Percentiles rank a stretch among this genome's conserved stretches.
phyloP scores from a whole-genome alignment of 2,888 invertebrate species.

The Heliconius aoede region DNA sequence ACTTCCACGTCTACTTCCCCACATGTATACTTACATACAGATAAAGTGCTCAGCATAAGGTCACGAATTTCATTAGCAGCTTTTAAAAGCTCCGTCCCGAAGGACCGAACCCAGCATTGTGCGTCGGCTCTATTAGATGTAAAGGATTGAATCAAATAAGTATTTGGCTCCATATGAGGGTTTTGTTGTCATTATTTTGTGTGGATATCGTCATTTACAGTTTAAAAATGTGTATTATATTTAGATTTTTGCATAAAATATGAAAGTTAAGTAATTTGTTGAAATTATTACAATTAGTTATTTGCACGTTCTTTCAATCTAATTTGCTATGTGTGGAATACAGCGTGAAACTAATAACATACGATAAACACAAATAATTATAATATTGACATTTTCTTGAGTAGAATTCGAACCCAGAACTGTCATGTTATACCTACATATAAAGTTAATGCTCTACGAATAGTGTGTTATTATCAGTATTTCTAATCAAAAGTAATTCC shows the following conservation, averaged over 20 bases:
- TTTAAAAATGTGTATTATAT: background rate
- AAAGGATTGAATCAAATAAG: constrained; percentile 13
- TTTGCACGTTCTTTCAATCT: too few species aligned
- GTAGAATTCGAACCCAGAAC: too few species aligned
- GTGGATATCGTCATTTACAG: background rate
- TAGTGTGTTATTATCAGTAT: constrained; percentile 9
- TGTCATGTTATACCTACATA: too few species aligned
- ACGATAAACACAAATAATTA: too few species aligned
- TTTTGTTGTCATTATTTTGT: background rate
- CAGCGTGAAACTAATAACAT: too few species aligned
- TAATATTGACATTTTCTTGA: too few species aligned
- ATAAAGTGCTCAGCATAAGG: constrained; percentile 53
- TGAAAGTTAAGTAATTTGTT: too few species aligned
- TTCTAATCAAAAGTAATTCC: constrained; percentile 3
- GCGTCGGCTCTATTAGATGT: constrained; percentile 32
- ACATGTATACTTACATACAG: background rate
- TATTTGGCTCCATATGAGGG: background rate
- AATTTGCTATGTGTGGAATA: too few species aligned
- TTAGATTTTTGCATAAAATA: background rate
- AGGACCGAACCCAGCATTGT: constrained; percentile 51
- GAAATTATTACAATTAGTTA: background rate
- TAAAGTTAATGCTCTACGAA: too few species aligned
- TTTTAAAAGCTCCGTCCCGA: constrained; percentile 61
- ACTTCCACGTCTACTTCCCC: background rate
- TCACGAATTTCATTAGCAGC: constrained; percentile 73